These are phyloP conservation scores for Zaprionus obscuricornis DNA, from an alignment of 2,888 invertebrate species.

Conservation along the genomic window DNA sequence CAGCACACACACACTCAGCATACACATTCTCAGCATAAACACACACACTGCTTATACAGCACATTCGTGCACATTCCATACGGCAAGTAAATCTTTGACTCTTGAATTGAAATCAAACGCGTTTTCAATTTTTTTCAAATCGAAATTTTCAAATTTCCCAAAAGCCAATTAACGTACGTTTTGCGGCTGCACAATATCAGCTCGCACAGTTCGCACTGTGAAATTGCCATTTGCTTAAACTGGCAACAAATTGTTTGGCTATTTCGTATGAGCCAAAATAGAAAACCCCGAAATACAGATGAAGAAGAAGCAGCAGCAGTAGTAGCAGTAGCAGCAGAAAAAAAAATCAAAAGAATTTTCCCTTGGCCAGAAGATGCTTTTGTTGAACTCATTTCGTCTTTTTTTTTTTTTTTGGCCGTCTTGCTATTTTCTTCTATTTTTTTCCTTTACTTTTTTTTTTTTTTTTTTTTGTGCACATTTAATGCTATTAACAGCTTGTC, in stretches of 20 bases:
- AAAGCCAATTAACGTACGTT: conserved; percentile 47
- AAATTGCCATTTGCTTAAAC: conserved; percentile 33
- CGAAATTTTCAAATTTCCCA: conserved; percentile 7
- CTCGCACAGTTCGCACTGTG: conserved; percentile 18
- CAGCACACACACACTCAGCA: no score
- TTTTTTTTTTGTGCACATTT: conserved; percentile 41
- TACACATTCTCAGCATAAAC: no score
- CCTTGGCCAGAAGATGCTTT: no score
- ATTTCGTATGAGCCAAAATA: no score
- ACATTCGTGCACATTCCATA: no score
- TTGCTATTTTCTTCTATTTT: conserved; percentile 3
- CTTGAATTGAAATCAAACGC: conserved; percentile 36
- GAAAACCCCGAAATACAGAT: no score
- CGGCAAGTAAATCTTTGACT: conserved; percentile 33
- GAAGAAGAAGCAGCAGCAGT: no score
- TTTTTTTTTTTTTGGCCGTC: no score
- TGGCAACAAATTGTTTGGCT: conserved; percentile 28
- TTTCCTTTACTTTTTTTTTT: conserved; percentile 10
- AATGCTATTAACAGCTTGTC: conserved; percentile 63
- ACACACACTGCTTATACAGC: no score
- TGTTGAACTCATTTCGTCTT: no score
- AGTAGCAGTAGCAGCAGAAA: no score
- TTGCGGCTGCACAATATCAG: conserved; percentile 44
- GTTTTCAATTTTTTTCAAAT: conserved; percentile 40
- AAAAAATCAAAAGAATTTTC: no score